These are phyloP conservation scores for Drosophila falleni DNA, from an alignment of 2,888 invertebrate species.

Conservation along the genomic window DNA sequence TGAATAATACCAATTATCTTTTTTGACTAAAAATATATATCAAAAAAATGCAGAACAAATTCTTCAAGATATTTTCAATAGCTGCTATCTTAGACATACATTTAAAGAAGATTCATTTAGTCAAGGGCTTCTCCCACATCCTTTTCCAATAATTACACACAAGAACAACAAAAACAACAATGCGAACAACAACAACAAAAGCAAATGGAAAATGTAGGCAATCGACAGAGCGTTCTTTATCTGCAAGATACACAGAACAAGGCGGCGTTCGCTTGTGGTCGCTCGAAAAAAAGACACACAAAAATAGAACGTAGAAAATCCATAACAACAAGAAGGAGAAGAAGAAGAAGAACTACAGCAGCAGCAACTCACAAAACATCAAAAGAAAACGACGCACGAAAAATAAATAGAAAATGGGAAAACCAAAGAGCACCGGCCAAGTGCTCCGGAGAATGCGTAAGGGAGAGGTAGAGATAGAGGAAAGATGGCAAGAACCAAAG, in stretches of 20 bases:
- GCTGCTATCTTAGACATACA: conserved; percentile 20
- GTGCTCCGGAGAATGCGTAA: conserved; percentile 29
- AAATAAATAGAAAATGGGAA: conserved; percentile 73
- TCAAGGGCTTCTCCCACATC: conserved; percentile 76
- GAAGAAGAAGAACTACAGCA: conserved; percentile 19
- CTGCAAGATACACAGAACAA: conserved; percentile 68
- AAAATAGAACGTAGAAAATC: conserved; percentile 73
- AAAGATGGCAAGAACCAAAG: conserved; percentile 11
- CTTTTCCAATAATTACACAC: conserved; percentile 69
- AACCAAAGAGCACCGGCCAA: conserved; percentile 61
- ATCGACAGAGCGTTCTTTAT: conserved; percentile 68
- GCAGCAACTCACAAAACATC: conserved; percentile 63
- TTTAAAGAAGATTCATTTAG: conserved; percentile 68
- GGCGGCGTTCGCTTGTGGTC: conserved; percentile 69
- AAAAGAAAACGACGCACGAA: conserved; percentile 69
- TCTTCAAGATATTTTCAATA: conserved; percentile 20
- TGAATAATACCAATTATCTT: background rate
- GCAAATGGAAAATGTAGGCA: conserved; percentile 65
- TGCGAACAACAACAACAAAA: conserved; percentile 36
- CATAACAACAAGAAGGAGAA: conserved; percentile 56
- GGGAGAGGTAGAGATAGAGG: background rate
- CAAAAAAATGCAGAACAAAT: background rate
- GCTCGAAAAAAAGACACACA: conserved; percentile 55
- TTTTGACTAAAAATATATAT: background rate
- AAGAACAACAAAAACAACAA: conserved; percentile 37